Conservation (phyloP, 2,113 vertebrate species). For the Nematolebias whitei region DNA sequence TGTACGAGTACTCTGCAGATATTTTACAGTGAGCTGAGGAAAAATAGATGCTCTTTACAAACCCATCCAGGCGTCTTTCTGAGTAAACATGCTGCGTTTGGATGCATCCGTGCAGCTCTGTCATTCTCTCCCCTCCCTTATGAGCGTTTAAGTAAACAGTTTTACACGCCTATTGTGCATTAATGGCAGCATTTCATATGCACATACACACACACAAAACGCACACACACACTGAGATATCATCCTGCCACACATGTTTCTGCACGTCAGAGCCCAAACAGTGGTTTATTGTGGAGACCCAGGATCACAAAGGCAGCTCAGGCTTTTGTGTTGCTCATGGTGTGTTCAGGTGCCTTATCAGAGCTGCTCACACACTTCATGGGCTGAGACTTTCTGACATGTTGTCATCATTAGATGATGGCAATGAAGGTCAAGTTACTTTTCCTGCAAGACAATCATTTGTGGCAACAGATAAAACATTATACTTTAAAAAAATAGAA, state of each 20-base stretch:
- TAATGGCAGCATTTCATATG: conserved; percentile 25
- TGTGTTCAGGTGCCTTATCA: conserved; percentile 42
- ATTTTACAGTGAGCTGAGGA: conserved; percentile 5
- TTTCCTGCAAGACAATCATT: no score
- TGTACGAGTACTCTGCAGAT: conserved; percentile 18
- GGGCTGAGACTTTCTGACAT: background rate
- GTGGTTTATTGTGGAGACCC: conserved; percentile 31
- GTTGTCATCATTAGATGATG: no score
- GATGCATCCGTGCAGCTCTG: conserved; percentile 1
- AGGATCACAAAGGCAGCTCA: conserved; percentile 21
- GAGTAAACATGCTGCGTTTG: no score
- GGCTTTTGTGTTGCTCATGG: conserved; percentile 3
- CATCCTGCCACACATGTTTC: conserved; percentile 29
- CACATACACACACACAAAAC: conserved; percentile 22
- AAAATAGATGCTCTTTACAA: conserved; percentile 8
- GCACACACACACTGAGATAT: conserved; percentile 23
- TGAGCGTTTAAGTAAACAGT: conserved; percentile 33
- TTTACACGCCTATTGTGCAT: conserved; percentile 47
- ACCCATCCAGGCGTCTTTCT: conserved; percentile 31
- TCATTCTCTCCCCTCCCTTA: background rate
- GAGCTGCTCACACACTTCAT: conserved; percentile 2
- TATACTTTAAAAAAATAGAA: background rate
- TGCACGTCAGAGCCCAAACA: conserved; percentile 27
- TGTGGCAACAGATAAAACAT: no score
- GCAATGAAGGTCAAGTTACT: no score